Base-by-base conservation (phyloP, 1,140 invertebrate genomes). In the Drosophila navojoa region DNA sequence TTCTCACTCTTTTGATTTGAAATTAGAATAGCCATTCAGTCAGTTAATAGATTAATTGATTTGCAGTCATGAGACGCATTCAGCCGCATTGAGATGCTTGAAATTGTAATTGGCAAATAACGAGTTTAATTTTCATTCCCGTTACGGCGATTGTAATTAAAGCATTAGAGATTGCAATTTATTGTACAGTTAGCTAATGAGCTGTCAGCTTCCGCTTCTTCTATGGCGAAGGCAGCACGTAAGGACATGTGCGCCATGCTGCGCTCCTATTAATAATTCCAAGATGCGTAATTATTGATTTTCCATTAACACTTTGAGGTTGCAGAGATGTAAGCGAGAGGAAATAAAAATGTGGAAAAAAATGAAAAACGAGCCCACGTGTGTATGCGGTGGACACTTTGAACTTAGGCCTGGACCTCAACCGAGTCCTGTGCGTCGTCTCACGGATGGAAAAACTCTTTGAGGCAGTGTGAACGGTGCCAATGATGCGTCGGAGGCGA, bases 271-370 rank as follows among this genome's bases (percentile, higher is more conserved):
- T 85, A 90, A 85, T 90, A 90, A 81, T 90, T 90, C 66, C 85
- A 90, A 90, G 85, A 90, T 90, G 85, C 85, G 85, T 90, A 90
- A 90, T 90, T 90, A 90, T 90, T 90, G 85, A 90, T 90, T 90
- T 90, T 90, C 52, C 77, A 90, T 90, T 90, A 90, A 90, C 77
- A 90, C 86, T 79, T 87, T 79, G 55, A 67, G 82, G 47, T 42
- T 44, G 76, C 72, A 68, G 62, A 86, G 73, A 76, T 55, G 55
- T 59, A 76, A 77, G 42, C 58, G 40, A 63, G 29, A 50, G 49
- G 54, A 45, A 66, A 50, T 50, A 16, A 15, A 42, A 19, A 22
- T 22, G 19, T 1, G 1, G 29, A 27, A 15, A 59, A 53, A 57
- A 53, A 59, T 73, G 53, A 74, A 70, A 79, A 61, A 58, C 49